Conservation (phyloP, 2,797 vertebrate genomes). For the Semotilus atromaculatus region DNA sequence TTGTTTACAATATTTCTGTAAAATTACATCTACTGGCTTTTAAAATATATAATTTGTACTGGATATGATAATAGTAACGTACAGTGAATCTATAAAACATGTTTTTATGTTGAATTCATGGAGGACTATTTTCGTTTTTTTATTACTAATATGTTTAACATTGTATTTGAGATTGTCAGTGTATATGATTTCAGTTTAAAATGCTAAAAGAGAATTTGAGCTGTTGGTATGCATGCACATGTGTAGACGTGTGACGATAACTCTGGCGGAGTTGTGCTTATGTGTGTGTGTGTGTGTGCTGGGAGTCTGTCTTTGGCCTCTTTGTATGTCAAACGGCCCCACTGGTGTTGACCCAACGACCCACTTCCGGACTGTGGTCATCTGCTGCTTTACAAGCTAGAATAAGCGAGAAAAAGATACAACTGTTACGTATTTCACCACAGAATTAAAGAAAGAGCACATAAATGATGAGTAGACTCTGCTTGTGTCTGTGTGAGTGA, state of each 20-base stretch:
- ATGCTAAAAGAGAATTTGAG: neutral
- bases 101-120: neutral
- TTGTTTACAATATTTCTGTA: neutral
- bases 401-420: neutral
- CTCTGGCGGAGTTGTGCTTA: neutral
- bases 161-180: neutral
- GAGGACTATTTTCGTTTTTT: neutral
- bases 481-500: slow-evolving; percentile 25
- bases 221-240: neutral
- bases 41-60: neutral
- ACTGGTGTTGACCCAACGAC: slow-evolving; percentile 62
- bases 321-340: neutral
- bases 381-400: slow-evolving; percentile 55
- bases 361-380: slow-evolving; percentile 68
- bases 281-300: neutral
- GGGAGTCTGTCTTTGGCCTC: neutral
- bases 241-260: neutral
- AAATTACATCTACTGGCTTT: neutral
- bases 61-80: neutral
- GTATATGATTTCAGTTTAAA: neutral
- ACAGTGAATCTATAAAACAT: neutral
- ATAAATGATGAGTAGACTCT: neutral
- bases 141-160: neutral
- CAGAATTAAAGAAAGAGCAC: neutral
- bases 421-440: neutral